Conservation (phyloP, 2,797 vertebrate genomes). For the Cirrhinus molitorella region DNA sequence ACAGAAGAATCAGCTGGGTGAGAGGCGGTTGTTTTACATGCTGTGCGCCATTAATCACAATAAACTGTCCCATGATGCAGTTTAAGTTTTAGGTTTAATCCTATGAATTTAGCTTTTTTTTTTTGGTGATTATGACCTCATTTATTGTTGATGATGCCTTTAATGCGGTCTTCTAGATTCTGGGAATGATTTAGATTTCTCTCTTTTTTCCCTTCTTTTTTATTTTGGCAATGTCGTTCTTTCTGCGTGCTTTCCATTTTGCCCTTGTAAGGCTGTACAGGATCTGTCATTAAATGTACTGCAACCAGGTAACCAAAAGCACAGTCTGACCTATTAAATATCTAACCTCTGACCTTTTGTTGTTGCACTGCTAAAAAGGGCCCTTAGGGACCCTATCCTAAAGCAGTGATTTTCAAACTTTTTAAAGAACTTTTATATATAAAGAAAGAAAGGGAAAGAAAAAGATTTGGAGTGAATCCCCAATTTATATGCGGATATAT, state of each 20-base stretch:
- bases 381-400: not conserved
- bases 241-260: constrained; percentile 53
- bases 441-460: too few relatives aligned
- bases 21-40: not conserved
- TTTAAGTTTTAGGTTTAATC: not conserved
- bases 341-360: constrained; percentile 35
- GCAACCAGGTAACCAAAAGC: constrained; percentile 30
- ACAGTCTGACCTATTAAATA: constrained; percentile 33
- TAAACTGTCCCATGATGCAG: not conserved
- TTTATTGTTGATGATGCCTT: constrained; percentile 42
- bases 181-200: constrained; percentile 65
- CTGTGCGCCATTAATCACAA: not conserved
- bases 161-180: constrained; percentile 47
- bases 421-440: too few relatives aligned
- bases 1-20: not conserved
- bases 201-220: constrained; percentile 58
- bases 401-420: too few relatives aligned
- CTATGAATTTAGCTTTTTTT: not conserved
- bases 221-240: constrained; percentile 56
- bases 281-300: constrained; percentile 31
- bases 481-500: too few relatives aligned
- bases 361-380: not conserved
- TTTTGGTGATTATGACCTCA: not conserved
- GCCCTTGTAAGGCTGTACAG: constrained; percentile 60
- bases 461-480: too few relatives aligned